phyloP scores from a whole-genome alignment of 2,113 vertebrate genomes.

The Neolamprologus tretocephalus region DNA sequence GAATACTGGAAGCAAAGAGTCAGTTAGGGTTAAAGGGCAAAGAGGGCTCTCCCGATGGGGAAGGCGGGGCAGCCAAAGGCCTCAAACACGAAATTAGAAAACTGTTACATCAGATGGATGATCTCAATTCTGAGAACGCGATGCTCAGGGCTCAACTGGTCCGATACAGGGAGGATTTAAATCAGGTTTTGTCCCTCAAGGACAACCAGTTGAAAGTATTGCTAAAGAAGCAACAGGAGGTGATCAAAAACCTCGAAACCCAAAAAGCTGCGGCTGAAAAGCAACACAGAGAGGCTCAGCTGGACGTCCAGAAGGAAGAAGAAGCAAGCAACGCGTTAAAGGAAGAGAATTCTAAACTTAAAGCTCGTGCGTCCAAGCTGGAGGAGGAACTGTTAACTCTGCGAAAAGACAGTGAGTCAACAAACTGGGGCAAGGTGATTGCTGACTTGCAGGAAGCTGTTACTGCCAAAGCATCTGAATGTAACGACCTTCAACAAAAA shows the following conservation, averaged over 20 bases:
- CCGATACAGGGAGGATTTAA: slow-evolving; percentile 83
- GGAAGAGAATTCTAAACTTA: slow-evolving; percentile 63
- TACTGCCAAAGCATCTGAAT: slow-evolving; percentile 60
- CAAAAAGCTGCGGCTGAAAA: slow-evolving; percentile 69
- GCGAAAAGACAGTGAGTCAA: slow-evolving; percentile 58
- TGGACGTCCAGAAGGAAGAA: slow-evolving; percentile 51
- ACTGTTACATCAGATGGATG: slow-evolving; percentile 77
- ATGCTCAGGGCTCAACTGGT: slow-evolving; percentile 84
- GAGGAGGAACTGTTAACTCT: slow-evolving; percentile 59
- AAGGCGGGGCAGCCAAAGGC: slow-evolving; percentile 53
- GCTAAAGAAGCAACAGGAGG: slow-evolving; percentile 80
- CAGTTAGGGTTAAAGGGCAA: slow-evolving; percentile 49
- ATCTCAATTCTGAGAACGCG: slow-evolving; percentile 87
- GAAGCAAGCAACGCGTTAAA: slow-evolving; percentile 47
- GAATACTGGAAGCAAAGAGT: slow-evolving; percentile 65
- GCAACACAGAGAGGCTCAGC: slow-evolving; percentile 55
- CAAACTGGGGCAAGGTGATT: slow-evolving; percentile 58
- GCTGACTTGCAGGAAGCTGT: slow-evolving; percentile 60
- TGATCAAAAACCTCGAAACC: slow-evolving; percentile 76
- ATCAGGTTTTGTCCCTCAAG: slow-evolving; percentile 83
- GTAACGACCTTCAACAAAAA: slow-evolving; percentile 62
- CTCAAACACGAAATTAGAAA: slow-evolving; percentile 75
- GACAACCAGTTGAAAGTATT: slow-evolving; percentile 83
- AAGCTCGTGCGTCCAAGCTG: slow-evolving; percentile 57
- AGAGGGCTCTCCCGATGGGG: slow-evolving; percentile 58